Base-by-base conservation (phyloP, 2,797 vertebrate species). In the Phalanger gymnotis region DNA sequence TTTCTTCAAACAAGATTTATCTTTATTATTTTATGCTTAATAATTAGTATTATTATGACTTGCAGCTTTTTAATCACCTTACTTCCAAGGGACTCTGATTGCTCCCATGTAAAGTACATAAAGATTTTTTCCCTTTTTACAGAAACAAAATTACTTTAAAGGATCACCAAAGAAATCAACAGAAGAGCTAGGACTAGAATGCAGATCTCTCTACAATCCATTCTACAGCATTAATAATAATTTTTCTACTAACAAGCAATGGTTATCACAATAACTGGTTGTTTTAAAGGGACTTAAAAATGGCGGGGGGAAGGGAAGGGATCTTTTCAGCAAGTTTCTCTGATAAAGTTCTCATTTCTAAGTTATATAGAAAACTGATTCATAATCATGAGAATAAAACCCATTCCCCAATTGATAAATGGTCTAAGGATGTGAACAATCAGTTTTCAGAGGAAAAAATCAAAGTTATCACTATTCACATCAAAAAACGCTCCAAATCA, bases 101-200 rank as follows among this genome's bases (percentile, higher is more conserved):
- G 47, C 52, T 95, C 12, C 73, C 47, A 92, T 52, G 90, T 57
- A 94, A 96, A 90, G 57, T 92, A 97, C 92, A 96, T 40, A 14
- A 40, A 16, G 95, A 96, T 91, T 96, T 61, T 55, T 5, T 22
- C 13, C 31, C 31, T 61, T 61, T 31, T 61, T 61, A 66, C 31
- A 66, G 61, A 66, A 66, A 66, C 13, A 1, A 66, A 66, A 66
- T n/a, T 66, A 66, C 2, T 40, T 73, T 40, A 7, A 94, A 40
- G 81, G 87, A 96, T 47, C 93, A 94, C 9, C 40, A 40, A 95
- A 53, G 54, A 97, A 96, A 93, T 94, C 93, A 96, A 56, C 73
- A 92, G 25, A 51, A 92, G 34, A 96, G 57, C 22, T 53, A 95
- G n/a, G 31, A 61, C 89, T 91, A 94, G 13, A 73, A 94, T 93